Evolutionary conservation across 53 echinoderm and acorn worm species (phyloP).

Genomic region (Stichopus horrens): DNA sequence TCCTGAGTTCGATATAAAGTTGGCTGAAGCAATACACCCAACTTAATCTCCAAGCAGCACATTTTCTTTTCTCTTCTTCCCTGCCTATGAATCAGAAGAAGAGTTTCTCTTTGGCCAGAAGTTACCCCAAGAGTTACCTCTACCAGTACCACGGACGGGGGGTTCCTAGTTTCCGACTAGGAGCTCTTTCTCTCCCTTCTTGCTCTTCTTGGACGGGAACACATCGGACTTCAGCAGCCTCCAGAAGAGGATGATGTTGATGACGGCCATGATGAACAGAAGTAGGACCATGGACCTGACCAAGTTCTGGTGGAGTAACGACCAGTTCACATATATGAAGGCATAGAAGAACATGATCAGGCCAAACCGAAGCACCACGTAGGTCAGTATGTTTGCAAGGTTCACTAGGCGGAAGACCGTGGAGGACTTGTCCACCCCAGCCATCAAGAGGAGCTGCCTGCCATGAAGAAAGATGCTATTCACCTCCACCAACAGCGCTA

Average conservation of each 20-base stretch:
- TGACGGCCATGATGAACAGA: slow-evolving; percentile 54
- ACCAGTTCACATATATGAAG: slow-evolving; percentile 47
- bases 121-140: no score
- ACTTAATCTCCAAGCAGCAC: no score
- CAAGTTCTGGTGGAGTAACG: slow-evolving; percentile 24
- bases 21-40: no score
- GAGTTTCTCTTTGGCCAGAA: no score
- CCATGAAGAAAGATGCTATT: slow-evolving; percentile 86
- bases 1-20: no score
- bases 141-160: neutral
- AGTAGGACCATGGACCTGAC: slow-evolving; percentile 5
- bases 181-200: neutral
- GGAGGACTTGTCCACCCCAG: slow-evolving; percentile 52
- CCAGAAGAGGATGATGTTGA: slow-evolving; percentile 59
- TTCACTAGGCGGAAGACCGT: slow-evolving; percentile 49
- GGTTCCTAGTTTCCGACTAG: neutral
- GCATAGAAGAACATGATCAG: slow-evolving; percentile 48
- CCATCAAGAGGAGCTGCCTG: slow-evolving; percentile 77
- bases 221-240: slow-evolving; percentile 57
- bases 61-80: no score
- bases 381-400: slow-evolving; percentile 62
- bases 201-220: neutral
- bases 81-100: no score
- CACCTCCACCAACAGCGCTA: slow-evolving; percentile 74
- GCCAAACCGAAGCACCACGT: slow-evolving; percentile 66